Conservation (phyloP, 1,140 invertebrate genomes). For the Hermetia illucens region DNA sequence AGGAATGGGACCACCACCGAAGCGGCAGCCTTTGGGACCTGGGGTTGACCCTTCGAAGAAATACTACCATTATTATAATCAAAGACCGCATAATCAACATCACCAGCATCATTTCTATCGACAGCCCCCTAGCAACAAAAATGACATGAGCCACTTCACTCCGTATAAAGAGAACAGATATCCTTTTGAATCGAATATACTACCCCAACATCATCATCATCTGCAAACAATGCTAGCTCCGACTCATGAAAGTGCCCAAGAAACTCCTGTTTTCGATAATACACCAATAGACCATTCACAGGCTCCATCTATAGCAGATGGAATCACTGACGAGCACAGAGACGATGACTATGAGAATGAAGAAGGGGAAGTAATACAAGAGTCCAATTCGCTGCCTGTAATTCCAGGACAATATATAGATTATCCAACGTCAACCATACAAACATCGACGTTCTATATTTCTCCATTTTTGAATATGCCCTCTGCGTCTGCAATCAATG, state of each 20-base stretch:
- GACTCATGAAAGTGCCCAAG: not conserved
- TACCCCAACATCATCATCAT: not conserved
- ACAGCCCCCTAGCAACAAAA: too few species aligned
- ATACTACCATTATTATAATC: not conserved
- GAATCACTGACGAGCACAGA: not conserved
- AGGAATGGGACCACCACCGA: too few species aligned
- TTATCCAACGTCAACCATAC: too few species aligned
- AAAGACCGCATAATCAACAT: not conserved
- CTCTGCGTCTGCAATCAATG: too few species aligned
- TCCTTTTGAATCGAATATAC: not conserved
- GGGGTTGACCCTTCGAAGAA: not conserved
- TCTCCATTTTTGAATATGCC: too few species aligned
- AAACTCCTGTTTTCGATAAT: not conserved
- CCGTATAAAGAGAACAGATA: not conserved
- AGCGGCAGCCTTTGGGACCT: too few species aligned
- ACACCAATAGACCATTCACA: not conserved
- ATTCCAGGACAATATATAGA: not conserved
- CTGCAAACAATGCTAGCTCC: not conserved
- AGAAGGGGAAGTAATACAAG: slow-evolving; percentile 5
- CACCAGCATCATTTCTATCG: not conserved
- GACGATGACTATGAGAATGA: slow-evolving; percentile 6
- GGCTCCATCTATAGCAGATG: not conserved
- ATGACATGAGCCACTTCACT: not conserved
- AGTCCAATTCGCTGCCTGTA: slow-evolving; percentile 2
- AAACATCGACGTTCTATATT: too few species aligned